A percentile compares a stretch with the other conserved stretches of the same genome.
Conservation (phyloP, 2,113 vertebrate genomes). For the Hylia prasina region DNA sequence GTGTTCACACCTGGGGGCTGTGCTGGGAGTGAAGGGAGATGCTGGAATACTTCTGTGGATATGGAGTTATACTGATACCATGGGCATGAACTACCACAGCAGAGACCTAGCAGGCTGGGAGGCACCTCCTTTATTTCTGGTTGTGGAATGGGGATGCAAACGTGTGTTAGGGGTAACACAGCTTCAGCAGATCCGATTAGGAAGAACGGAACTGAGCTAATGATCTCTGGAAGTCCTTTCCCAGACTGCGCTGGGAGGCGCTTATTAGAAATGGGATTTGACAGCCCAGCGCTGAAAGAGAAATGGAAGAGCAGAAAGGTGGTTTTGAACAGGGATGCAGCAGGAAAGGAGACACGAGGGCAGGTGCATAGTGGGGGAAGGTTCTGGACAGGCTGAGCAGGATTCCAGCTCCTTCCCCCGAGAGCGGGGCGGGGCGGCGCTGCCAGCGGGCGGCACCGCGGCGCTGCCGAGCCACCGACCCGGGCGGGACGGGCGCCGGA, state of each 20-base stretch:
- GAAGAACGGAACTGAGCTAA: background rate
- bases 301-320: background rate
- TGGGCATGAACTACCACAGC: too few relatives aligned
- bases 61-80: fast-evolving
- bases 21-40: fast-evolving
- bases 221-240: background rate
- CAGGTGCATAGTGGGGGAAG: fast-evolving
- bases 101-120: background rate
- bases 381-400: fast-evolving
- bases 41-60: background rate
- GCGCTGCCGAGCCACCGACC: fast-evolving
- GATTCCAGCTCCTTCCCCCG: background rate
- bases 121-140: background rate
- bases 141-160: background rate
- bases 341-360: background rate
- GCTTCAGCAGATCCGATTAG: background rate
- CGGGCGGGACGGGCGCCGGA: background rate
- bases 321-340: background rate
- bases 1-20: background rate
- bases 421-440: fast-evolving
- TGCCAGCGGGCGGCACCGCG: background rate
- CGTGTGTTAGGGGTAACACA: background rate
- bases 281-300: background rate
- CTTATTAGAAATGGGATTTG: background rate
- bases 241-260: background rate